These are phyloP conservation scores for Silurus glanis DNA, from an alignment of 2,113 vertebrate genomes.

Conservation along the genomic window DNA sequence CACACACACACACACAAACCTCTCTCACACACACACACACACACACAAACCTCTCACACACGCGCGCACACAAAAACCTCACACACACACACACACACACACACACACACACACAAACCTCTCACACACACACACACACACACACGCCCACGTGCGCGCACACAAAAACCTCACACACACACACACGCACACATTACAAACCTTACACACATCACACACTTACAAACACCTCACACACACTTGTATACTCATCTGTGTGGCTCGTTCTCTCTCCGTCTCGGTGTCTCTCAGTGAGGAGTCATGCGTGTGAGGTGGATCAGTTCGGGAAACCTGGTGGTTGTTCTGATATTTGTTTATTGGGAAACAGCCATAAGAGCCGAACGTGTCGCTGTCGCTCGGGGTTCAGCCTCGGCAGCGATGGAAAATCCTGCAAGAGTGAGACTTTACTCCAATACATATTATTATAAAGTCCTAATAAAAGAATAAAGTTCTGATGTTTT, in stretches of 20 bases:
- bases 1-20: too few species aligned
- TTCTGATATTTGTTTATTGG: conserved; percentile 93
- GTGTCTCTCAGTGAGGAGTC: conserved; percentile 82
- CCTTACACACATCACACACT: neutral
- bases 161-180: too few species aligned
- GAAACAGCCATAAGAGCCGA: conserved; percentile 92
- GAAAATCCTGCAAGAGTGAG: conserved; percentile 97
- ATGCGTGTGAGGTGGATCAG: conserved; percentile 89
- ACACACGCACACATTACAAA: neutral
- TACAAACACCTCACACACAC: neutral
- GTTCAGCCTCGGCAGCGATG: conserved; percentile 93
- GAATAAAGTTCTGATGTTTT: too few species aligned
- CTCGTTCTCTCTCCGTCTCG: neutral
- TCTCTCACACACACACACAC: too few species aligned
- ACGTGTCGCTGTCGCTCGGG: conserved; percentile 95
- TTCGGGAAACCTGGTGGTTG: conserved; percentile 90
- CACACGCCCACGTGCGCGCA: too few species aligned
- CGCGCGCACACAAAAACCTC: too few species aligned
- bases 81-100: too few species aligned
- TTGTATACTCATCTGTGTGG: neutral
- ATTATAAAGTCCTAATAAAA: too few species aligned
- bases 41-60: too few species aligned
- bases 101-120: too few species aligned
- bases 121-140: too few species aligned
- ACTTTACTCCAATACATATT: neutral